Evolutionary conservation across 2,113 vertebrate species (phyloP), one percentile per base, ranked within the genome.

Genomic region (Burhinus oedicnemus): DNA sequence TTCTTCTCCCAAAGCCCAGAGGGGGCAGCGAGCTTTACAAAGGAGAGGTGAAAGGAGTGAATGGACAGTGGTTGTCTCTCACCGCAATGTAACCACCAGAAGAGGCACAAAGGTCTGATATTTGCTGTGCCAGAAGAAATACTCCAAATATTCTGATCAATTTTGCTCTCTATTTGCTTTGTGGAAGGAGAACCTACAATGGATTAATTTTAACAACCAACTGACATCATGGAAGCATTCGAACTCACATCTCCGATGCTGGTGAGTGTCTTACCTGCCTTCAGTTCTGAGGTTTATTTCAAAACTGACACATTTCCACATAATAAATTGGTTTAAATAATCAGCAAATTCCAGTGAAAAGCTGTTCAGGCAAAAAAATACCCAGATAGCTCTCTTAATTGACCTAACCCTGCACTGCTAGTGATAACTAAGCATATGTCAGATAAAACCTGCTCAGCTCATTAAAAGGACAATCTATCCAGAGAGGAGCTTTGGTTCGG

Each of bases 221-320:
- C 6, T 7, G 34, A 26, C 9, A 25, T 62, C 69, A 14, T 0
- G 0, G 38, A n/a, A 40, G 19, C 10, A 21, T 32, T 5, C 38
- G 90, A 74, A 21, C 40, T 77, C 2, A 0, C n/a, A 44, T 9
- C 49, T 78, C 58, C 4, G 0, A 19, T 54, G 61, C 61, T 58
- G 65, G 21, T 58, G 45, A 78, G 54, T 38, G 40, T 26, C 21
- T 62, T 14, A 21, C 3, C 36, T 8, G 7, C 55, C 25, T 5
- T 2, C 12, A 23, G 2, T n/a, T 72, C 38, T 42, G n/a, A 76
- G 40, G 8, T 49, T 90, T 55, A 34, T 40, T 75, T 85, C 70
- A 78, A 82, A 85, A 32, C n/a, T 29, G 30, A 74, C 25, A 49
- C 3, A 10, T 78, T 82, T 71, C 42, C 61, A 70, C 44, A 57